Evolutionary conservation across 1,140 invertebrate genomes (phyloP), one percentile per base, ranked within the genome.

Genomic region (Diorhabda sublineata): DNA sequence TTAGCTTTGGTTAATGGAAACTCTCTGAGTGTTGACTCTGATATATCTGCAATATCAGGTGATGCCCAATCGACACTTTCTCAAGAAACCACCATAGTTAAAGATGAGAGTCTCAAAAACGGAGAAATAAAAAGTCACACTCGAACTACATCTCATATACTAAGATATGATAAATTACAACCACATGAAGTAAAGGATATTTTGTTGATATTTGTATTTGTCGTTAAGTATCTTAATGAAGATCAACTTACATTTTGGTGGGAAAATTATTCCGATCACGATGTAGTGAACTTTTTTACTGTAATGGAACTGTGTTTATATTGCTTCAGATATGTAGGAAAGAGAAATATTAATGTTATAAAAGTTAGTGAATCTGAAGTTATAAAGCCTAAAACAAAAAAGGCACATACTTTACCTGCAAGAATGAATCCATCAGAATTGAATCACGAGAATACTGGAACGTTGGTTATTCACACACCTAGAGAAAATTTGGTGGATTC

Each of bases 221-320:
- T 97, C 59, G 84, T 98, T 42, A 96, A 96, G 80, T 91, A 97
- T 82, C 79, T 97, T 61, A 90, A 91, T 44, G 93, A 96, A 78
- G 92, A 95, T 72, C 89, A 93, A 74, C 84, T 97, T n/a, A 87
- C 96, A 11, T 88, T 90, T 5, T 97, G 94, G 93, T 97, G 95
- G 92, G 90, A 91, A 74, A 92, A 93, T 63, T 92, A 91, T 73
- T 87, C 87, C 3, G 88, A 91, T 69, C 83, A 84, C 68, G 91
- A 94, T 73, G 86, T 93, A 45, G 82, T 92, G 9, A 87, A 88
- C 60, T 94, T 95, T 81, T 94, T 95, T 77, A 88, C 88, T 64
- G 83, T 94, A 58, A 82, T 95, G 64, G 91, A 94, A 80, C 86
- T 94, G 78, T 93, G 91, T 75, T 82, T 96, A 42, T 87, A 94